Conservation (phyloP, 2,888 invertebrate species). For the Idaea biselata region DNA sequence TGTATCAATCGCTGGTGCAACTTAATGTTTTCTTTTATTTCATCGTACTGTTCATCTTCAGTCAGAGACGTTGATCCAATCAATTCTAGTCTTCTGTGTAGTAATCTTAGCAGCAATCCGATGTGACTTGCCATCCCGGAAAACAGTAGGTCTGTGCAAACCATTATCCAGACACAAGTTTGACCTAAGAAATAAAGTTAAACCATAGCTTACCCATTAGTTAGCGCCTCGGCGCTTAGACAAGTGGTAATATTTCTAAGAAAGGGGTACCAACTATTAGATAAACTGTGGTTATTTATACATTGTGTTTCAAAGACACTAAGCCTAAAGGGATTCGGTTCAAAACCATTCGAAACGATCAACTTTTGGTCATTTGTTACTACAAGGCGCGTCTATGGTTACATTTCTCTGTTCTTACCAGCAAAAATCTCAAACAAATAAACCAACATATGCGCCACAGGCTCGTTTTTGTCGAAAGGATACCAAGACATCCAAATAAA, state of each 20-base stretch:
- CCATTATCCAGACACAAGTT: conserved; percentile 71
- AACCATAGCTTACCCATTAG: too few species aligned
- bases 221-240: too few species aligned
- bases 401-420: conserved; percentile 38
- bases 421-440: conserved; percentile 69
- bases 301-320: too few species aligned
- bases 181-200: conserved; percentile 43
- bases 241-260: too few species aligned
- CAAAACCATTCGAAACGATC: too few species aligned
- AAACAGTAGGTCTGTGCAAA: conserved; percentile 65
- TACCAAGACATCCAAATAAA: conserved; percentile 73
- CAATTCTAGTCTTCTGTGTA: conserved; percentile 54
- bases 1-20: conserved; percentile 68
- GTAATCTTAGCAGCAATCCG: conserved; percentile 53
- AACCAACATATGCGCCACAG: conserved; percentile 55
- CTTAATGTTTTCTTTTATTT: conserved; percentile 59
- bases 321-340: too few species aligned
- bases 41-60: conserved; percentile 54
- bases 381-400: too few species aligned
- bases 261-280: too few species aligned
- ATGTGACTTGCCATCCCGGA: conserved; percentile 72
- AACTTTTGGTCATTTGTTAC: too few species aligned
- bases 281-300: too few species aligned
- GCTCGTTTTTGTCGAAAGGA: conserved; percentile 65
- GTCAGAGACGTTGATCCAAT: conserved; percentile 40